Conservation (phyloP, 2,888 invertebrate species). For the Coronaproctus castanopsis region DNA sequence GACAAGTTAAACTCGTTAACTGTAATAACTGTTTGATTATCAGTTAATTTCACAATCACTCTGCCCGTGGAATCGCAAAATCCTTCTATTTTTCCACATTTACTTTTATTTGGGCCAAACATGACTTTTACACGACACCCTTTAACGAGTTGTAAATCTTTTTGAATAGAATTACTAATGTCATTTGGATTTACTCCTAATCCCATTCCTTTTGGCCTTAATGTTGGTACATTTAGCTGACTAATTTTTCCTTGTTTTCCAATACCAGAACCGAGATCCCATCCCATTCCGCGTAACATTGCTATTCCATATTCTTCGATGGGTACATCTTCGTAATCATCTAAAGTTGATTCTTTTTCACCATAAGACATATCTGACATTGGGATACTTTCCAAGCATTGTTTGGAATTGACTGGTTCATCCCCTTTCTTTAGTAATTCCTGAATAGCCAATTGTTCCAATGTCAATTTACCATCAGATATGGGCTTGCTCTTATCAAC, state of each 20-base stretch:
- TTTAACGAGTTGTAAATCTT: neutral
- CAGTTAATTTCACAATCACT: neutral
- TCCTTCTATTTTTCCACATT: neutral
- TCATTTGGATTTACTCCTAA: conserved; percentile 52
- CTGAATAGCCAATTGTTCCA: conserved; percentile 51
- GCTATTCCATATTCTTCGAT: conserved; percentile 72
- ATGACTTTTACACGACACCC: neutral
- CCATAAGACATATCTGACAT: conserved; percentile 37
- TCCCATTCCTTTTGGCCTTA: conserved; percentile 82
- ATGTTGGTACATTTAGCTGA: conserved; percentile 37
- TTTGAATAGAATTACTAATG: neutral
- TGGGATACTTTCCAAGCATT: conserved; percentile 31
- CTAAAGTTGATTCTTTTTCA: conserved; percentile 38
- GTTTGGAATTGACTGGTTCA: conserved; percentile 19
- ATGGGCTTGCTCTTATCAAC: neutral
- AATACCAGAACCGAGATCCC: conserved; percentile 45
- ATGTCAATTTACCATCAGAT: conserved; percentile 20
- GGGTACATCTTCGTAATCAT: conserved; percentile 48
- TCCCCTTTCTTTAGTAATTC: conserved; percentile 39
- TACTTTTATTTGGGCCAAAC: neutral
- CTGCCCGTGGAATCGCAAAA: neutral
- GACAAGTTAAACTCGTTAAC: neutral
- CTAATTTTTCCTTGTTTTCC: conserved; percentile 34
- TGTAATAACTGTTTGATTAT: neutral
- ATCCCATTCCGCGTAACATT: conserved; percentile 88